These are phyloP conservation scores for Pampus argenteus DNA, from an alignment of 2,797 vertebrate species.

Conservation along the genomic window DNA sequence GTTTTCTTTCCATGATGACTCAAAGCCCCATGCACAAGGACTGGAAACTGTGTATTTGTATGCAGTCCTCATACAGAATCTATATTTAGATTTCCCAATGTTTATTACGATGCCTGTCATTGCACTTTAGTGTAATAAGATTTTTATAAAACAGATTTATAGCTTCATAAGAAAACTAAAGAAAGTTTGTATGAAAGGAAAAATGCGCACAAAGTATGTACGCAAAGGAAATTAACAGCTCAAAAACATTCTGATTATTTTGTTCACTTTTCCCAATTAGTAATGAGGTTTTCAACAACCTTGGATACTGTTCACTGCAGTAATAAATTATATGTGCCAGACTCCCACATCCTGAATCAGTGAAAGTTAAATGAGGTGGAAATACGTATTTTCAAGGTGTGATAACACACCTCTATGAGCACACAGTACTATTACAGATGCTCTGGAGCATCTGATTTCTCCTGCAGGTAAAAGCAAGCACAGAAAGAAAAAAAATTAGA, in stretches of 20 bases:
- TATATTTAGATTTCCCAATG: not conserved
- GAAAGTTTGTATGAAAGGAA: not conserved
- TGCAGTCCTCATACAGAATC: constrained; percentile 2
- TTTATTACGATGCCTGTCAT: constrained; percentile 1
- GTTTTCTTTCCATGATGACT: constrained; percentile 32
- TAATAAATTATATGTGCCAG: constrained; percentile 60
- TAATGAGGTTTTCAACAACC: constrained; percentile 20
- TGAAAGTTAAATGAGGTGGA: constrained; percentile 58
- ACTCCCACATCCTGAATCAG: constrained; percentile 34
- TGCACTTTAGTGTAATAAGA: constrained; percentile 9
- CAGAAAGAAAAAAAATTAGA: constrained; percentile 43
- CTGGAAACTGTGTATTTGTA: constrained; percentile 15
- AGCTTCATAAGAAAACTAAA: constrained; percentile 4
- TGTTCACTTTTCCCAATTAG: constrained; percentile 28
- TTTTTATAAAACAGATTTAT: constrained; percentile 17
- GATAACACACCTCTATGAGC: constrained; percentile 54
- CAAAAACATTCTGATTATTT: constrained; percentile 22
- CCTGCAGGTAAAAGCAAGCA: constrained; percentile 39
- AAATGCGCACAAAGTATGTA: constrained; percentile 8
- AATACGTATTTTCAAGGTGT: constrained; percentile 59
- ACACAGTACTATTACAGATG: constrained; percentile 37
- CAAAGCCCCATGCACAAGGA: constrained; percentile 9
- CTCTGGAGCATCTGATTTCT: constrained; percentile 48
- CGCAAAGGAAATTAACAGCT: constrained; percentile 20
- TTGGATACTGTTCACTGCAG: constrained; percentile 33